A percentile compares a stretch with the other conserved stretches of the same genome.
These are phyloP conservation scores for Cerceris ruficornis DNA, from an alignment of 2,888 invertebrate species.

Conservation along the genomic window DNA sequence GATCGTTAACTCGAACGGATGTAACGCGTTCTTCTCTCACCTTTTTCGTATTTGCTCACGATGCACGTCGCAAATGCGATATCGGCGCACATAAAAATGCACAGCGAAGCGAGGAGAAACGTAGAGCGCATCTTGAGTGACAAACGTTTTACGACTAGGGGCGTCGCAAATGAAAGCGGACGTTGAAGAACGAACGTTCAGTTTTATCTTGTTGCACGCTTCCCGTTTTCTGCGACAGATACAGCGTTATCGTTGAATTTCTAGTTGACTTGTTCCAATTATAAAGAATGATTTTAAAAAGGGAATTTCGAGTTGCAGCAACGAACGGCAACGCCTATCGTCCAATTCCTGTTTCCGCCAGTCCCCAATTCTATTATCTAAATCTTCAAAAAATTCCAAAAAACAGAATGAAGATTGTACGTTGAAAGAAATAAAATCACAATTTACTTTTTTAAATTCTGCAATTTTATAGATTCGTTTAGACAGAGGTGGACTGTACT, in stretches of 20 bases:
- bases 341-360: too few species aligned
- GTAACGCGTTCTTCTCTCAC: constrained; percentile 58
- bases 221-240: constrained; percentile 49
- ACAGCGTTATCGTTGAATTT: constrained; percentile 42
- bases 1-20: constrained; percentile 9
- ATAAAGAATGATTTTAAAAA: constrained; percentile 1
- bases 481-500: too few species aligned
- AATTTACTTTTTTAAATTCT: too few species aligned
- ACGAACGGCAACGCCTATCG: too few species aligned
- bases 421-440: too few species aligned
- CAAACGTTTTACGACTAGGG: constrained; percentile 34
- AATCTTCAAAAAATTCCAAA: too few species aligned
- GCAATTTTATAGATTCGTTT: too few species aligned
- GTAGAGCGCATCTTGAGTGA: constrained; percentile 49
- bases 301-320: too few species aligned
- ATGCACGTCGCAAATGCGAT: constrained; percentile 59
- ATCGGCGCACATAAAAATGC: constrained; percentile 43
- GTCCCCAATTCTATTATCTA: too few species aligned
- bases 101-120: constrained; percentile 46
- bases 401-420: too few species aligned
- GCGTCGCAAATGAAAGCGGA: constrained; percentile 21
- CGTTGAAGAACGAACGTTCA: constrained; percentile 9
- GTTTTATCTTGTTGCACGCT: constrained; percentile 53
- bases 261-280: constrained; percentile 24
- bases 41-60: constrained; percentile 62